Evolutionary conservation across 1,140 invertebrate species (phyloP).

Genomic region (Pectinophora gossypiella): DNA sequence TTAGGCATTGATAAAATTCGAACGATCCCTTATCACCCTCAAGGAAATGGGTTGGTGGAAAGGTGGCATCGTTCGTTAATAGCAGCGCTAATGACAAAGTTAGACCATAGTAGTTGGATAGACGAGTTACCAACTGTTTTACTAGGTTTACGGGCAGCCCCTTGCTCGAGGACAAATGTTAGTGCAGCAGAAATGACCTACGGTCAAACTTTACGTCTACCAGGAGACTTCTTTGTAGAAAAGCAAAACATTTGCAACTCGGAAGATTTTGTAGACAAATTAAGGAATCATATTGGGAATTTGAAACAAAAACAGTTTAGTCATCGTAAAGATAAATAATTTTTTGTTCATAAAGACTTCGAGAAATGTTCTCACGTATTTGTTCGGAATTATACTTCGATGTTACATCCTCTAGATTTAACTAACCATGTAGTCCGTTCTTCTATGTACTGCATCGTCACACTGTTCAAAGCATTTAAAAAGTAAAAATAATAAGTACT

Average conservation of each 20-base stretch:
- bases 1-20: constrained; percentile 29
- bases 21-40: constrained; percentile 55
- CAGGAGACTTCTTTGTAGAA: too few relatives aligned
- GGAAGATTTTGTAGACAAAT: too few relatives aligned
- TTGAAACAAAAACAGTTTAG: too few relatives aligned
- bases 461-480: too few relatives aligned
- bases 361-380: constrained; percentile 20
- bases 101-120: constrained; percentile 24
- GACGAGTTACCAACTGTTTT: constrained; percentile 41
- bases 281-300: too few relatives aligned
- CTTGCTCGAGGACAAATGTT: too few relatives aligned
- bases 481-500: too few relatives aligned
- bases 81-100: constrained; percentile 30
- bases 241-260: too few relatives aligned
- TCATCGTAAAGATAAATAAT: constrained; percentile 17
- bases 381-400: constrained; percentile 19
- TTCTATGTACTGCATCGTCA: too few relatives aligned
- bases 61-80: constrained; percentile 60
- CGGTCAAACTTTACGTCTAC: background rate
- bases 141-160: constrained; percentile 29
- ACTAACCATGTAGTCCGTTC: too few relatives aligned
- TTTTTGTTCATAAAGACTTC: constrained; percentile 26
- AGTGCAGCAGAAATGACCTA: background rate
- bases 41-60: constrained; percentile 51
- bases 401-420: too few relatives aligned